Conservation (phyloP, 2,113 vertebrate genomes). For the Xiphophorus hellerii region DNA sequence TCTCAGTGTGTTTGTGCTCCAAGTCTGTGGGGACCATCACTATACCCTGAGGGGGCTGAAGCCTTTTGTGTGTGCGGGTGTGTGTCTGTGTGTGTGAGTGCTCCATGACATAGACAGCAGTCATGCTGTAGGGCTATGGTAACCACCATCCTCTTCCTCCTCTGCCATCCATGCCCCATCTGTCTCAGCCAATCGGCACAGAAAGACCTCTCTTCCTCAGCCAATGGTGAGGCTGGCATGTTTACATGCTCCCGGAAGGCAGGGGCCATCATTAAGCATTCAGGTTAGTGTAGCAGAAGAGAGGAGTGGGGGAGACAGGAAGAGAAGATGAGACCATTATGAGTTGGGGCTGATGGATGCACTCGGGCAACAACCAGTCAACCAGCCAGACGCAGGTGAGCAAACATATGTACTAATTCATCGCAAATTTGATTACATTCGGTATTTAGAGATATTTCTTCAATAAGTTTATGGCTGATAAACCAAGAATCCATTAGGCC, state of each 20-base stretch:
- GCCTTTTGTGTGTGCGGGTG: slow-evolving; percentile 18
- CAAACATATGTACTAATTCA: slow-evolving; percentile 28
- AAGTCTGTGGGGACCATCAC: slow-evolving; percentile 55
- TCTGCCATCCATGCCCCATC: slow-evolving; percentile 55
- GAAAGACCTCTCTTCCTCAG: slow-evolving; percentile 34
- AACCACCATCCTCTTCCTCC: slow-evolving; percentile 61
- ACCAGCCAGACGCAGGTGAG: slow-evolving; percentile 59
- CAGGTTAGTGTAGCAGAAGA: slow-evolving; percentile 74
- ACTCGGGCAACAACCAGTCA: slow-evolving; percentile 44
- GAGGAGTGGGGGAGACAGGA: slow-evolving; percentile 33
- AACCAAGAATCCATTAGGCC: slow-evolving; percentile 1
- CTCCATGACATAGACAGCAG: slow-evolving; percentile 46
- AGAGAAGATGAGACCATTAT: slow-evolving; percentile 61
- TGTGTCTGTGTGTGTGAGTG: slow-evolving; percentile 29
- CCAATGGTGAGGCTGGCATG: slow-evolving; percentile 71
- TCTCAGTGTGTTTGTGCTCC: slow-evolving; percentile 64
- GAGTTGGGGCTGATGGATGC: slow-evolving; percentile 67
- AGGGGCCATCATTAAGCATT: slow-evolving; percentile 71
- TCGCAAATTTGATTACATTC: slow-evolving; percentile 12
- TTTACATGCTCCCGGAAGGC: slow-evolving; percentile 75
- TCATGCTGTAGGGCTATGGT: slow-evolving; percentile 62
- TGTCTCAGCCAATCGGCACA: slow-evolving; percentile 57
- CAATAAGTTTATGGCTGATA: background rate
- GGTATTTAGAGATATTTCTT: slow-evolving; percentile 6
- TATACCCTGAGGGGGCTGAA: slow-evolving; percentile 48